Conservation (phyloP, 53 echinoderm and acorn worm genomes). For the Arbacia lixula region DNA sequence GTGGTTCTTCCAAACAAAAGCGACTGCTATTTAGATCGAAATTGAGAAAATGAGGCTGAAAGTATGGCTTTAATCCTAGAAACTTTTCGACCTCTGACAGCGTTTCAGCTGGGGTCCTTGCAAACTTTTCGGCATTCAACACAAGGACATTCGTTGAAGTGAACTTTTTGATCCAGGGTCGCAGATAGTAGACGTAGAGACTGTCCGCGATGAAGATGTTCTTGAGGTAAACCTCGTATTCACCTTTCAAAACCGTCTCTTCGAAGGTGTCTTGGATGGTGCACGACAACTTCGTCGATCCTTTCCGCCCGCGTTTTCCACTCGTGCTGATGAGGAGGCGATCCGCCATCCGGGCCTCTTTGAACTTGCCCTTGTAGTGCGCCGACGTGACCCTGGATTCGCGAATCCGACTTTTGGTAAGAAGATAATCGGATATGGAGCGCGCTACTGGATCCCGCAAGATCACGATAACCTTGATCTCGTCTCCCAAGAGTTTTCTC, state of each 20-base stretch:
- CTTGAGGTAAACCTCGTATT: constrained; percentile 1
- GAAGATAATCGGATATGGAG: constrained; percentile 53
- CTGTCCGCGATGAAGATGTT: constrained; percentile 36
- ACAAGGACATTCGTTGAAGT: neutral
- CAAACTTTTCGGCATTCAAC: constrained; percentile 33
- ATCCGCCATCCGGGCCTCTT: constrained; percentile 7
- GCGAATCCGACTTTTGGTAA: neutral
- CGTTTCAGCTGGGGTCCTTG: constrained; percentile 13
- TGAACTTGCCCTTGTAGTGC: constrained; percentile 24
- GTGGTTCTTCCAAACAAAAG: constrained; percentile 28
- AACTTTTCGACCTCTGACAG: constrained; percentile 21
- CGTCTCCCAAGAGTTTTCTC: constrained; percentile 14
- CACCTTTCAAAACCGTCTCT: constrained; percentile 1
- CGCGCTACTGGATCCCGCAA: constrained; percentile 62
- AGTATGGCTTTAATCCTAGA: constrained; percentile 12
- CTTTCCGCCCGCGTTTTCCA: constrained; percentile 35
- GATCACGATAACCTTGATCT: constrained; percentile 42
- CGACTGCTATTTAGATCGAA: constrained; percentile 25
- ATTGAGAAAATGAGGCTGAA: constrained; percentile 12
- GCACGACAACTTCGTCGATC: constrained; percentile 42
- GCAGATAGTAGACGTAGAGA: constrained; percentile 38
- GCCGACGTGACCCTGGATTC: neutral
- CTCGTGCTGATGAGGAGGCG: constrained; percentile 33
- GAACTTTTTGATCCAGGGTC: constrained; percentile 31
- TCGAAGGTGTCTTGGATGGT: constrained; percentile 35